phyloP scores from a whole-genome alignment of 2,888 invertebrate genomes.

The Fissipunctia ypsillon region DNA sequence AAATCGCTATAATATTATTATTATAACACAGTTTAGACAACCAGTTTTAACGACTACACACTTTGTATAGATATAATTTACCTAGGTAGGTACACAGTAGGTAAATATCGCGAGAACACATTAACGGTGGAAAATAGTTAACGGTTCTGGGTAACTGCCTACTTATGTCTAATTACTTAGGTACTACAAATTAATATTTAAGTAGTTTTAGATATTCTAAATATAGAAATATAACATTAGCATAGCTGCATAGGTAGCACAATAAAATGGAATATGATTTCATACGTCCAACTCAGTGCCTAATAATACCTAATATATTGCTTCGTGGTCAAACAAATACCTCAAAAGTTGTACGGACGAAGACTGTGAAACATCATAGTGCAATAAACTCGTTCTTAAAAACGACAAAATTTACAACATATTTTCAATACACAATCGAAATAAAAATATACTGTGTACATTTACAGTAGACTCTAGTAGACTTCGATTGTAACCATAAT shows the following conservation, averaged over 20 bases:
- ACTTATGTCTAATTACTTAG: not conserved
- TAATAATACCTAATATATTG: not conserved
- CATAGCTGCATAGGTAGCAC: too few relatives aligned
- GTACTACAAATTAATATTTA: not conserved
- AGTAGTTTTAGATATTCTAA: not conserved
- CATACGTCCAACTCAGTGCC: not conserved
- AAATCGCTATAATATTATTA: slow-evolving; percentile 4
- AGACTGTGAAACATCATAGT: too few relatives aligned
- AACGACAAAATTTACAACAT: not conserved
- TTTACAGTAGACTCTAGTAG: not conserved
- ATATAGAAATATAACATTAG: not conserved
- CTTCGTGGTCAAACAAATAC: not conserved
- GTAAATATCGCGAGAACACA: too few relatives aligned
- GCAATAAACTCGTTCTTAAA: not conserved
- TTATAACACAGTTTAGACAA: slow-evolving; percentile 10
- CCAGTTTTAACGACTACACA: not conserved
- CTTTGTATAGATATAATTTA: not conserved
- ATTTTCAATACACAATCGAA: too few relatives aligned
- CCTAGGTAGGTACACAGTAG: not conserved
- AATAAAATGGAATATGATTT: not conserved
- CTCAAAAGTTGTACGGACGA: not conserved
- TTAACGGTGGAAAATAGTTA: not conserved
- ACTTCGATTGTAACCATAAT: not conserved
- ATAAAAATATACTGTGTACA: too few relatives aligned
- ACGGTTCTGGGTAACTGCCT: not conserved